phyloP scores from a whole-genome alignment of 2,797 vertebrate genomes.

The Potorous gilbertii region DNA sequence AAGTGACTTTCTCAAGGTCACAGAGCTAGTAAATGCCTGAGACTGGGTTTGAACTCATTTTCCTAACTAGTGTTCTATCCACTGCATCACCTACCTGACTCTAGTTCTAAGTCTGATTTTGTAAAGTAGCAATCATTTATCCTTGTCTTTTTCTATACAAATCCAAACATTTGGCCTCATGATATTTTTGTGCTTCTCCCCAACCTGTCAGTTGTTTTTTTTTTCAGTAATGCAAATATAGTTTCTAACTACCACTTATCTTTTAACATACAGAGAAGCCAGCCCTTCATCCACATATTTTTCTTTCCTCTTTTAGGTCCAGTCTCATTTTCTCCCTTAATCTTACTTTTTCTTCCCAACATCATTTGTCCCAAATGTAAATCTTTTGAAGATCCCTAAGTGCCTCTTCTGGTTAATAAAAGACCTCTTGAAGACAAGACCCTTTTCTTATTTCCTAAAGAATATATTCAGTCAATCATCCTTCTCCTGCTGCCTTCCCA shows the following conservation, averaged over 20 bases:
- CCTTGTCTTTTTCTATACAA: slow-evolving; percentile 39
- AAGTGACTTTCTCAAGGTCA: background rate
- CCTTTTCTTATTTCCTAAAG: background rate
- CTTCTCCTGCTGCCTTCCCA: background rate
- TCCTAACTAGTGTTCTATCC: background rate
- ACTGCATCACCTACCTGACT: background rate
- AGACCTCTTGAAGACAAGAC: background rate
- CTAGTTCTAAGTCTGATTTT: background rate
- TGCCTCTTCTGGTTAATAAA: background rate
- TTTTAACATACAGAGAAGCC: background rate
- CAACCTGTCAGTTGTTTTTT: background rate
- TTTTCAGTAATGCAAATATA: background rate
- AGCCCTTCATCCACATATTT: background rate
- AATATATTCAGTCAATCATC: background rate
- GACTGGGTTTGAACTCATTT: background rate
- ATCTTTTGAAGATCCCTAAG: background rate
- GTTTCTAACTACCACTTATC: background rate
- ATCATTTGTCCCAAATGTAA: background rate
- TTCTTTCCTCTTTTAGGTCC: background rate
- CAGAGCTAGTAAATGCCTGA: background rate
- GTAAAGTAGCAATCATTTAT: slow-evolving; percentile 16
- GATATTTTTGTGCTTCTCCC: background rate
- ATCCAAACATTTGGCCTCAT: slow-evolving; percentile 1
- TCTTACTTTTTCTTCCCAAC: accelerated
- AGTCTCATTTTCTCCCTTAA: background rate